Conservation (phyloP, 1,140 invertebrate genomes). For the Leptinotarsa lineolata region DNA sequence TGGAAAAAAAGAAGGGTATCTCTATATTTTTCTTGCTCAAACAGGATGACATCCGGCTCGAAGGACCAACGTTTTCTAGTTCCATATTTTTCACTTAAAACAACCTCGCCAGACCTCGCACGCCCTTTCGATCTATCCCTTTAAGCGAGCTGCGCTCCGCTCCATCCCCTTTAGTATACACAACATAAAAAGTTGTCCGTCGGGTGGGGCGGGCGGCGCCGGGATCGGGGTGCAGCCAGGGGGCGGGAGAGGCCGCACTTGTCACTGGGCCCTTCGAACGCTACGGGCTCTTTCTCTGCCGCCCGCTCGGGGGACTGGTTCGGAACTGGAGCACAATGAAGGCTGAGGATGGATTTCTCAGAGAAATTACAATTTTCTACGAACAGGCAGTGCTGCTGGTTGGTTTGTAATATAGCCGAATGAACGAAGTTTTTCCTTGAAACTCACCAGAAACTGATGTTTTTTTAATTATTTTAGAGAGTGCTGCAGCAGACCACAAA, state of each 20-base stretch:
- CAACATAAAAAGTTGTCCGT: conserved; percentile 55
- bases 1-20: too few species aligned
- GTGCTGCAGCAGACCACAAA: too few species aligned
- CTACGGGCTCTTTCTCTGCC: conserved; percentile 27
- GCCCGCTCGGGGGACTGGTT: neutral
- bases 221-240: neutral
- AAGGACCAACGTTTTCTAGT: too few species aligned
- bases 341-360: neutral
- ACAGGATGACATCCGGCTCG: too few species aligned
- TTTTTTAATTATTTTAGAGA: too few species aligned
- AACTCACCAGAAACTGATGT: too few species aligned
- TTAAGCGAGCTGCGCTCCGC: conserved; percentile 15
- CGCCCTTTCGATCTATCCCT: neutral
- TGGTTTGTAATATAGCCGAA: too few species aligned
- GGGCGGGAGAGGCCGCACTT: conserved; percentile 44
- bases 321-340: conserved; percentile 5
- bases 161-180: conserved; percentile 51
- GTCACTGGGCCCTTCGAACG: conserved; percentile 47
- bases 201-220: conserved; percentile 37
- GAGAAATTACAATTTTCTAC: neutral
- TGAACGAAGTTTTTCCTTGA: too few species aligned
- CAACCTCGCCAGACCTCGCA: neutral
- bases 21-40: too few species aligned
- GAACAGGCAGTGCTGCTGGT: too few species aligned
- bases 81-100: neutral